Conservation (phyloP, 2,797 vertebrate genomes). For the Lagorchestes hirsutus region DNA sequence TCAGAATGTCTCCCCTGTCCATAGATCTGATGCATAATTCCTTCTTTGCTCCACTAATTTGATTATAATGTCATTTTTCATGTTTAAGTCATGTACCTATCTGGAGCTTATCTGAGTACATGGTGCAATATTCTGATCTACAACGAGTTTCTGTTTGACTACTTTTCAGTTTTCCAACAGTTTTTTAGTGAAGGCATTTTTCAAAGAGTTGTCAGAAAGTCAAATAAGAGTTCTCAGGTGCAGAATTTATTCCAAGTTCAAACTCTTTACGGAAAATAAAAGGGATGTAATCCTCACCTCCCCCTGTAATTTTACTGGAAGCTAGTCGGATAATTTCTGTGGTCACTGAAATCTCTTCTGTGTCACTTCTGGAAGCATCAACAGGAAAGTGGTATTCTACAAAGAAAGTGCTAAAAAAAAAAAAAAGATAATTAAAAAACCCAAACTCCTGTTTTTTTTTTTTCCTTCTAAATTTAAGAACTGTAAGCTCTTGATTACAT, state of each 20-base stretch:
- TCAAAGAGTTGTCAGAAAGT: slow-evolving; percentile 10
- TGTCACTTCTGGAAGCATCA: slow-evolving; percentile 83
- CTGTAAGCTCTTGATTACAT: neutral
- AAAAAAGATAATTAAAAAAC: slow-evolving; percentile 51
- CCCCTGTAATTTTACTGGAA: slow-evolving; percentile 91
- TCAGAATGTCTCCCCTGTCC: neutral
- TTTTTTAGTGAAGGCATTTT: neutral
- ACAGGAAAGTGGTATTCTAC: slow-evolving; percentile 93
- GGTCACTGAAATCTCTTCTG: slow-evolving; percentile 78
- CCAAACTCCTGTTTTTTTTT: slow-evolving; percentile 26
- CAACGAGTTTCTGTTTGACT: neutral
- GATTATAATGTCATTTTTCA: neutral
- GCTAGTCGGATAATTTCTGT: slow-evolving; percentile 89
- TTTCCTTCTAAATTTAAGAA: neutral
- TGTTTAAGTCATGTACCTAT: neutral
- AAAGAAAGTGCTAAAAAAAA: slow-evolving; percentile 90
- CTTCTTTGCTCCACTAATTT: neutral
- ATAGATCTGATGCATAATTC: neutral
- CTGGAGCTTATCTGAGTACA: neutral
- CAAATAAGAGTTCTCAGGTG: slow-evolving; percentile 42
- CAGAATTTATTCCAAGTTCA: slow-evolving; percentile 49
- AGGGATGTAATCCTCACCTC: slow-evolving; percentile 85
- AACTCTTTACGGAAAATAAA: slow-evolving; percentile 53
- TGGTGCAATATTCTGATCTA: neutral
- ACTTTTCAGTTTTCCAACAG: neutral